These are phyloP conservation scores for Pyrochroa serraticornis DNA, from an alignment of 2,888 invertebrate genomes.

Conservation along the genomic window DNA sequence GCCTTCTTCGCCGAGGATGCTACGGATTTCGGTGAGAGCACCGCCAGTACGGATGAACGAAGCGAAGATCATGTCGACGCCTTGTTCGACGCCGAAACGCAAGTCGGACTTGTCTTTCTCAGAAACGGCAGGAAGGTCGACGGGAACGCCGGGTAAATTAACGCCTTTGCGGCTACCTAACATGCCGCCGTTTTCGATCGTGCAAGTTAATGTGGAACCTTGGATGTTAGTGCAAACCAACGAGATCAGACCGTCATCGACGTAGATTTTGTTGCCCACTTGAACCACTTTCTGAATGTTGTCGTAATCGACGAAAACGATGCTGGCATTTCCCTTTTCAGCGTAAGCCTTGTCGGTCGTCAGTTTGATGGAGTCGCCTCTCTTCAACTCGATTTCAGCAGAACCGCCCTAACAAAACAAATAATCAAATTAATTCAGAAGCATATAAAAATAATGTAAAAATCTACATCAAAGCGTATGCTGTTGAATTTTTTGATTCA, in stretches of 20 bases:
- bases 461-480: too few species aligned
- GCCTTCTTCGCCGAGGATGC: conserved; percentile 85
- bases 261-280: conserved; percentile 85
- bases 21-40: conserved; percentile 86
- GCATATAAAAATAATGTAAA: too few species aligned
- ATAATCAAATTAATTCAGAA: too few species aligned
- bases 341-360: conserved; percentile 80
- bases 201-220: conserved; percentile 72
- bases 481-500: too few species aligned
- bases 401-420: conserved; percentile 73
- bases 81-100: conserved; percentile 89
- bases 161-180: conserved; percentile 96
- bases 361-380: conserved; percentile 82
- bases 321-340: conserved; percentile 78
- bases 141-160: conserved; percentile 93
- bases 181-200: conserved; percentile 93
- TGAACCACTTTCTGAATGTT: conserved; percentile 93
- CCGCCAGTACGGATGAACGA: conserved; percentile 94
- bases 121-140: conserved; percentile 96
- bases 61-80: conserved; percentile 96
- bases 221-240: conserved; percentile 74
- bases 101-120: conserved; percentile 95
- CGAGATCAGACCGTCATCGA: conserved; percentile 97
- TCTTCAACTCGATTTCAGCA: conserved; percentile 88
- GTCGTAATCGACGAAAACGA: conserved; percentile 89